phyloP scores from a whole-genome alignment of 2,888 invertebrate species.

The Stenichneumon culpator region DNA sequence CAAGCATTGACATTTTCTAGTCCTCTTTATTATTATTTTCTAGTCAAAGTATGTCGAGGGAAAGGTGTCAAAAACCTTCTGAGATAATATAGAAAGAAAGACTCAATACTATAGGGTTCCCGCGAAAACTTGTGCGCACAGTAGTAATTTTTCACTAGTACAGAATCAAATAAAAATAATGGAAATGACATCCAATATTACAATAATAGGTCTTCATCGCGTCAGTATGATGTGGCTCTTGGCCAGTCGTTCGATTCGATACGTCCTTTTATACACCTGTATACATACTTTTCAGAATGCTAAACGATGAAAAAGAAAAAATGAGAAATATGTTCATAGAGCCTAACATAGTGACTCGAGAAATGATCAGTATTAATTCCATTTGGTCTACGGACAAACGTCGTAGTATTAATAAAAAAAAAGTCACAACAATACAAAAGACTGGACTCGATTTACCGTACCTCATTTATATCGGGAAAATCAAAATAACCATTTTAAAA shows the following conservation, averaged over 20 bases:
- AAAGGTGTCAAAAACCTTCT: slow-evolving; percentile 34
- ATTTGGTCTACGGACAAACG: slow-evolving; percentile 64
- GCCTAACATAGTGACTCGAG: slow-evolving; percentile 32
- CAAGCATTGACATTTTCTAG: slow-evolving; percentile 72
- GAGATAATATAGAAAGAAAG: slow-evolving; percentile 24
- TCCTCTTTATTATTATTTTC: slow-evolving; percentile 67
- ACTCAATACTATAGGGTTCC: not conserved
- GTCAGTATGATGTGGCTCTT: slow-evolving; percentile 19
- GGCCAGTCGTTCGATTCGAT: slow-evolving; percentile 18
- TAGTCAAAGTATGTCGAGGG: slow-evolving; percentile 63
- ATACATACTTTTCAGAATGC: slow-evolving; percentile 10
- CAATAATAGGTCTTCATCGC: slow-evolving; percentile 39
- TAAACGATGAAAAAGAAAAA: not conserved
- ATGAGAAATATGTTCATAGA: not conserved
- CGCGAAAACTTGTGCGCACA: slow-evolving; percentile 31
- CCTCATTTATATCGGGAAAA: slow-evolving; percentile 36
- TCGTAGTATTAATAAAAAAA: slow-evolving; percentile 63
- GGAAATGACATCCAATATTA: slow-evolving; percentile 14
- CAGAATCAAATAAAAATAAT: slow-evolving; percentile 26
- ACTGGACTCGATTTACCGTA: slow-evolving; percentile 68
- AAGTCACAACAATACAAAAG: slow-evolving; percentile 63
- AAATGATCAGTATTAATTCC: slow-evolving; percentile 73
- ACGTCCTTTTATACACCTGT: slow-evolving; percentile 14
- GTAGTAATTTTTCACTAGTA: slow-evolving; percentile 7
- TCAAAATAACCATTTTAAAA: slow-evolving; percentile 32